These are phyloP conservation scores for Patella vulgata DNA, from an alignment of 1,140 invertebrate genomes.

Conservation along the genomic window DNA sequence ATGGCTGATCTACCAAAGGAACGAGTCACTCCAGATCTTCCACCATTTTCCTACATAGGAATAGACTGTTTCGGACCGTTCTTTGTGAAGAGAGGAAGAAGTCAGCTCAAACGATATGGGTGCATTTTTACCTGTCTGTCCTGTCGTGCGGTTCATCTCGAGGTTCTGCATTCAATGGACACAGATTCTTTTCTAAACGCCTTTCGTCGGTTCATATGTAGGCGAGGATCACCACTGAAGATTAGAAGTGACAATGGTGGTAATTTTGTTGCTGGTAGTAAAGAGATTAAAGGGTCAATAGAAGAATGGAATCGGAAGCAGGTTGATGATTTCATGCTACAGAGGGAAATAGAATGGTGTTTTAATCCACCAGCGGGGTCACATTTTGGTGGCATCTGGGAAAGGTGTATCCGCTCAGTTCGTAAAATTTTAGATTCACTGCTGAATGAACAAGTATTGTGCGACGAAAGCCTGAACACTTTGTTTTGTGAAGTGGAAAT, in stretches of 20 bases:
- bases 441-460: conserved; percentile 21
- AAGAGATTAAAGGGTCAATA: conserved; percentile 9
- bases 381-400: conserved; percentile 33
- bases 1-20: conserved; percentile 27
- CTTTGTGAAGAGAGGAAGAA: no score
- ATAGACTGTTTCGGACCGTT: conserved; percentile 44
- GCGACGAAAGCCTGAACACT: conserved; percentile 35
- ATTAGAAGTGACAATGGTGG: conserved; percentile 26
- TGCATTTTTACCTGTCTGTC: conserved; percentile 38
- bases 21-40: conserved; percentile 20
- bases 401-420: conserved; percentile 26
- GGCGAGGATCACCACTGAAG: no score
- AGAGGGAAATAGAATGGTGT: conserved; percentile 26
- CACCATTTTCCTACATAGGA: conserved; percentile 31
- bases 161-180: no score
- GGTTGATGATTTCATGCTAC: conserved; percentile 21
- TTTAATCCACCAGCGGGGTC: conserved; percentile 35
- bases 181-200: no score
- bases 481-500: no score
- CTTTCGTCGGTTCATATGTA: conserved; percentile 22
- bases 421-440: conserved; percentile 17
- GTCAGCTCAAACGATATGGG: conserved; percentile 34
- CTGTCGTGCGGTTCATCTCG: conserved; percentile 33
- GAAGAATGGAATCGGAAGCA: conserved; percentile 17
- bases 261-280: conserved; percentile 20